Conservation (phyloP, 2,888 invertebrate species). For the Chelonus formosanus region DNA sequence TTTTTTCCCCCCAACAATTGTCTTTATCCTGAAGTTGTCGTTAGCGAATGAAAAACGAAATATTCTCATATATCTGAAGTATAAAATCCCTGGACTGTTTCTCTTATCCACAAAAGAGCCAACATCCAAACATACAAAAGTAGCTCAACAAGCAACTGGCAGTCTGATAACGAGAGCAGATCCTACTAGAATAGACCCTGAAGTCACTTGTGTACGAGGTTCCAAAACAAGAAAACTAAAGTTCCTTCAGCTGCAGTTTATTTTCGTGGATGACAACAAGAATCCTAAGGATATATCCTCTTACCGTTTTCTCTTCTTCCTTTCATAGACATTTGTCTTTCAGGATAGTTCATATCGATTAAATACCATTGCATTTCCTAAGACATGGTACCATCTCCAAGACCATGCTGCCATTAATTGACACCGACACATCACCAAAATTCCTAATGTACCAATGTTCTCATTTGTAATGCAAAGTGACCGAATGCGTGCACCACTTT, state of each 20-base stretch:
- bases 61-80: conserved; percentile 6
- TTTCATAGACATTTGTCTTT: conserved; percentile 19
- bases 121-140: conserved; percentile 30
- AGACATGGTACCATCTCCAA: no score
- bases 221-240: conserved; percentile 20
- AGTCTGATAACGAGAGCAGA: conserved; percentile 28
- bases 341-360: conserved; percentile 4
- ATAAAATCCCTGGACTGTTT: conserved; percentile 12
- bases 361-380: background rate
- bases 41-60: conserved; percentile 1
- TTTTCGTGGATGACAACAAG: conserved; percentile 26
- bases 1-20: conserved; percentile 3
- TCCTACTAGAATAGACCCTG: conserved; percentile 7
- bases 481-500: conserved; percentile 14
- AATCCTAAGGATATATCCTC: conserved; percentile 23
- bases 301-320: conserved; percentile 1
- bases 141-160: conserved; percentile 25
- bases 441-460: conserved; percentile 16
- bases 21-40: background rate
- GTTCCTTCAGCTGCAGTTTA: conserved; percentile 22
- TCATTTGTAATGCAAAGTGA: conserved; percentile 24
- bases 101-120: conserved; percentile 27
- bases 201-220: conserved; percentile 19
- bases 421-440: conserved; percentile 5
- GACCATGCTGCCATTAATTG: background rate